These are phyloP conservation scores for Phyllotreta striolata DNA, from an alignment of 2,888 invertebrate genomes.

Conservation along the genomic window DNA sequence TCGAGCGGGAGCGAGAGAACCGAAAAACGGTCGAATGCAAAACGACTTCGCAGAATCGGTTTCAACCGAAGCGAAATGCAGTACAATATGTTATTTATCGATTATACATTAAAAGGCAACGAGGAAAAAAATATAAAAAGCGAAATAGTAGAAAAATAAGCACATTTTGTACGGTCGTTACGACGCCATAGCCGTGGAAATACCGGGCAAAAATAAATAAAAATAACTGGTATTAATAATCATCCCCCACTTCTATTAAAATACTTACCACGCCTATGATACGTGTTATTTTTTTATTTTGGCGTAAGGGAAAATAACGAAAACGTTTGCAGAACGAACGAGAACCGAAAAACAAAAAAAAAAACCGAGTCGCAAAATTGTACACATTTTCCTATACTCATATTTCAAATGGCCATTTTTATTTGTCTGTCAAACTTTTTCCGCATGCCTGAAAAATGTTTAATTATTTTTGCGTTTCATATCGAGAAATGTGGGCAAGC, in stretches of 20 bases:
- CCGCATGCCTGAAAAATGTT: slow-evolving; percentile 64
- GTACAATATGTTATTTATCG: slow-evolving; percentile 58
- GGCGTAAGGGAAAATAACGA: slow-evolving; percentile 16
- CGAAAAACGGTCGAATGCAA: slow-evolving; percentile 27
- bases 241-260: slow-evolving; percentile 47
- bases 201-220: too few relatives aligned
- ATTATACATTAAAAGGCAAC: slow-evolving; percentile 57
- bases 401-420: slow-evolving; percentile 64
- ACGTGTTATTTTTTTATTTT: neutral
- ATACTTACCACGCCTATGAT: neutral
- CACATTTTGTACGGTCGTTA: slow-evolving; percentile 59
- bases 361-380: slow-evolving; percentile 30
- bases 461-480: slow-evolving; percentile 64
- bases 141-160: slow-evolving; percentile 52
- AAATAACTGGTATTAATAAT: slow-evolving; percentile 41
- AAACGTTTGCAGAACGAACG: slow-evolving; percentile 42
- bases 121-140: slow-evolving; percentile 40
- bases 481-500: slow-evolving; percentile 60
- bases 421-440: slow-evolving; percentile 64
- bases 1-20: slow-evolving; percentile 11
- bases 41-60: slow-evolving; percentile 46
- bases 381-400: slow-evolving; percentile 56
- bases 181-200: slow-evolving; percentile 35
- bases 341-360: slow-evolving; percentile 47
- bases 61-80: slow-evolving; percentile 47